Conservation (phyloP, 2,113 vertebrate species). For the Embiotoca jacksoni region DNA sequence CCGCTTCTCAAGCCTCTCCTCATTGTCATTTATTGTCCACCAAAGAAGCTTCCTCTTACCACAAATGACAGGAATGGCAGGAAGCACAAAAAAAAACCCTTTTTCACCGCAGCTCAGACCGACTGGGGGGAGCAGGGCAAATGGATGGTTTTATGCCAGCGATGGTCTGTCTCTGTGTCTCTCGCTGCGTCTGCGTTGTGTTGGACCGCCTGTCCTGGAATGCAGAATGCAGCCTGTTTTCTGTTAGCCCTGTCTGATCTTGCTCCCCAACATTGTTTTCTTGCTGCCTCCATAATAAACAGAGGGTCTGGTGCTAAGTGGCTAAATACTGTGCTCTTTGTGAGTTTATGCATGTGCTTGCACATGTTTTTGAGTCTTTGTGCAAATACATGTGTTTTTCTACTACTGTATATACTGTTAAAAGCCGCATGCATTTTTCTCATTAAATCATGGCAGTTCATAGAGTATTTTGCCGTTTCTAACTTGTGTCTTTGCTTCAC, state of each 20-base stretch:
- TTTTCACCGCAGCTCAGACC: slow-evolving; percentile 49
- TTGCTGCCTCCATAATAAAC: slow-evolving; percentile 48
- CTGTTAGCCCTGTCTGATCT: slow-evolving; percentile 68
- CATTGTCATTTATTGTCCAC: slow-evolving; percentile 33
- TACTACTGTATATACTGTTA: slow-evolving; percentile 41
- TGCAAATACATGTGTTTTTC: slow-evolving; percentile 15
- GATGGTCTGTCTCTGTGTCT: slow-evolving; percentile 58
- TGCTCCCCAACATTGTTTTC: slow-evolving; percentile 65
- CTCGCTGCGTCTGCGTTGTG: slow-evolving; percentile 60
- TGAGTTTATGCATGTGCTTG: slow-evolving; percentile 18
- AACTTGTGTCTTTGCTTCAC: slow-evolving; percentile 22
- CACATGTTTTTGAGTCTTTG: slow-evolving; percentile 20
- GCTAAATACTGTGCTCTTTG: slow-evolving; percentile 22
- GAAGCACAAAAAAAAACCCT: slow-evolving; percentile 47
- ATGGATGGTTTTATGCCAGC: slow-evolving; percentile 63
- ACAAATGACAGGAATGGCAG: slow-evolving; percentile 49
- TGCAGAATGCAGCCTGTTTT: slow-evolving; percentile 73
- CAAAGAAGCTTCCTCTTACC: slow-evolving; percentile 40
- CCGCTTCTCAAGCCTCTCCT: slow-evolving; percentile 27
- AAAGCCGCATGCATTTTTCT: slow-evolving; percentile 27
- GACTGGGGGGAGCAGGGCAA: slow-evolving; percentile 54
- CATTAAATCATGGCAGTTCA: slow-evolving; percentile 22
- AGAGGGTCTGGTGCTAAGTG: slow-evolving; percentile 61
- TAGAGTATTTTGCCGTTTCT: slow-evolving; percentile 32
- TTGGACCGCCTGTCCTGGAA: slow-evolving; percentile 63